Conservation (phyloP, 2,797 vertebrate species). For the Enteromius viviparus region DNA sequence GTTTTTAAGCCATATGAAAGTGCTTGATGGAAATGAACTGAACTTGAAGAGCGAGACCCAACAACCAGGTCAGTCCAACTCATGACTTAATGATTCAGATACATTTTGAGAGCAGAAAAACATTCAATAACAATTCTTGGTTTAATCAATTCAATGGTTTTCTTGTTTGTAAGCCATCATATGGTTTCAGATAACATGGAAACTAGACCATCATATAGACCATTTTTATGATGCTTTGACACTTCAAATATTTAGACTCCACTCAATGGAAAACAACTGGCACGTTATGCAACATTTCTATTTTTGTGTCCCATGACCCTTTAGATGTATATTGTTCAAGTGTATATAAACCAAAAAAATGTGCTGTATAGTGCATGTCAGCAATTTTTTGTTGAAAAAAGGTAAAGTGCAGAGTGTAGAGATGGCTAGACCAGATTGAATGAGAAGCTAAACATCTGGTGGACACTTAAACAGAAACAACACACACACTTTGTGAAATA, state of each 20-base stretch:
- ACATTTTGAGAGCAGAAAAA: background rate
- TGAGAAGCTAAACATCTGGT: conserved; percentile 72
- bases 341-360: background rate
- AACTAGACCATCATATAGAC: background rate
- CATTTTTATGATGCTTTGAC: background rate
- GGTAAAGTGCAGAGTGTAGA: conserved; percentile 57
- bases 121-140: background rate
- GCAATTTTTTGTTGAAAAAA: conserved; percentile 21
- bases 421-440: conserved; percentile 87
- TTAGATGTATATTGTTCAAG: background rate
- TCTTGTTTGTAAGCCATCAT: background rate
- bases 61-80: too few species aligned
- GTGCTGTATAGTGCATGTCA: background rate
- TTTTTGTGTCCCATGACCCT: background rate
- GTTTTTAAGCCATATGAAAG: background rate
- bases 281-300: too few species aligned
- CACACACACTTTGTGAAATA: conserved; percentile 54
- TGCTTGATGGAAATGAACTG: background rate
- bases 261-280: background rate
- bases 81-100: background rate
- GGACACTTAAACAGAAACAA: conserved; percentile 60
- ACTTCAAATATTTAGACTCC: background rate
- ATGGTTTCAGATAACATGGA: background rate
- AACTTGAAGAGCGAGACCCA: too few species aligned
- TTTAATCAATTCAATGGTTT: background rate